Conservation (phyloP, 2,888 invertebrate species). For the Athetis lepigone region DNA sequence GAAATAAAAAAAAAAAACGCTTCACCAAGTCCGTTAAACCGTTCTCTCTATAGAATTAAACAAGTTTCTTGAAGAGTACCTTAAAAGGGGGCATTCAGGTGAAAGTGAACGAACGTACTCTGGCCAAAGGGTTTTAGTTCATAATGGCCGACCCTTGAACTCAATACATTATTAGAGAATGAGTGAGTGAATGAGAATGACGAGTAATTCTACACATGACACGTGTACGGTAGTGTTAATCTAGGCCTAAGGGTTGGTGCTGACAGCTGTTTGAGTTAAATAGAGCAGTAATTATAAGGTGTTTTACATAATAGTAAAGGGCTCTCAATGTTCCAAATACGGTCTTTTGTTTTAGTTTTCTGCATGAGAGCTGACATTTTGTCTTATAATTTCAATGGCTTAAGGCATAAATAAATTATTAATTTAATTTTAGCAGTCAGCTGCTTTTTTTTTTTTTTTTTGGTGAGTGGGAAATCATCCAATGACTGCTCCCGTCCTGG, state of each 20-base stretch:
- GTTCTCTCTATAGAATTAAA: constrained; percentile 18
- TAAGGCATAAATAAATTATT: too few relatives aligned
- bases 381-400: too few relatives aligned
- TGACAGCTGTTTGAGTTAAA: constrained; percentile 7
- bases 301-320: background rate
- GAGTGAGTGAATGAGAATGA: too few relatives aligned
- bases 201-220: constrained; percentile 22
- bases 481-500: too few relatives aligned
- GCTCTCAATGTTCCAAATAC: too few relatives aligned
- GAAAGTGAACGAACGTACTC: constrained; percentile 33
- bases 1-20: too few relatives aligned
- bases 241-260: background rate
- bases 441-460: too few relatives aligned
- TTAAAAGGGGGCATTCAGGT: constrained; percentile 26
- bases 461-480: too few relatives aligned
- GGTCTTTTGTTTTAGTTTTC: too few relatives aligned
- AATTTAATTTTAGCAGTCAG: too few relatives aligned
- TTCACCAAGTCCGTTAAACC: constrained; percentile 1
- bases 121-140: constrained; percentile 42
- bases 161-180: constrained; percentile 45
- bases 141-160: constrained; percentile 50
- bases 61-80: constrained; percentile 21
- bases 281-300: background rate
- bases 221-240: constrained; percentile 6
- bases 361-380: too few relatives aligned